These are phyloP conservation scores for Digitonthophagus gazella DNA, from an alignment of 2,888 invertebrate genomes.

Conservation along the genomic window DNA sequence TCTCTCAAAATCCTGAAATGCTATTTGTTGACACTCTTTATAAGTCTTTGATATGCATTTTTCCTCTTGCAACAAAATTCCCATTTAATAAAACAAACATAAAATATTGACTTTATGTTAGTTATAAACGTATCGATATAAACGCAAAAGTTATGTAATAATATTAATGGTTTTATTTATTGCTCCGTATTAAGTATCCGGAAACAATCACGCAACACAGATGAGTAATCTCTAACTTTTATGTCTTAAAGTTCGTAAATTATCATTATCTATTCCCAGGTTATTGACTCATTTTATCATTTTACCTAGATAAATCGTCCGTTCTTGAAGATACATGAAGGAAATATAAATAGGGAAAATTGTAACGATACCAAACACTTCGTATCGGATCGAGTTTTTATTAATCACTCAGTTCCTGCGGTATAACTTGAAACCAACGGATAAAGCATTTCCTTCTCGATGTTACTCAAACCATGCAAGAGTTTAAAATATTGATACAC, in stretches of 20 bases:
- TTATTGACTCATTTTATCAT: background rate
- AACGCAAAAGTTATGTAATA: background rate
- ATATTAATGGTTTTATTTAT: background rate
- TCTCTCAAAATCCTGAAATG: too few species aligned
- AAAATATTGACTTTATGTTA: too few species aligned
- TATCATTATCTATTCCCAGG: background rate
- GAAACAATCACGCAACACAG: background rate
- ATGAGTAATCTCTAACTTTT: background rate
- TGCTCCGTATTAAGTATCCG: background rate
- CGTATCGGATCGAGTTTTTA: background rate
- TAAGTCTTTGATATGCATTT: too few species aligned
- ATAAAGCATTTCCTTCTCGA: background rate
- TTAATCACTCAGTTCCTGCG: background rate
- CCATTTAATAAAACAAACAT: too few species aligned
- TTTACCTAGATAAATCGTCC: background rate
- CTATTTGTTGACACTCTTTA: too few species aligned
- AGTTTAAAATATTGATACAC: background rate
- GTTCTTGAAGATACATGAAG: background rate
- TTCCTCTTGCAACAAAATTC: too few species aligned
- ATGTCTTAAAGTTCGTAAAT: background rate
- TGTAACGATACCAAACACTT: background rate
- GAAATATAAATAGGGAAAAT: background rate
- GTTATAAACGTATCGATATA: too few species aligned
- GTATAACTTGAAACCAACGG: background rate
- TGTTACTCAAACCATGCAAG: background rate